phyloP scores from a whole-genome alignment of 2,888 invertebrate species.

The Aphrophora alni region DNA sequence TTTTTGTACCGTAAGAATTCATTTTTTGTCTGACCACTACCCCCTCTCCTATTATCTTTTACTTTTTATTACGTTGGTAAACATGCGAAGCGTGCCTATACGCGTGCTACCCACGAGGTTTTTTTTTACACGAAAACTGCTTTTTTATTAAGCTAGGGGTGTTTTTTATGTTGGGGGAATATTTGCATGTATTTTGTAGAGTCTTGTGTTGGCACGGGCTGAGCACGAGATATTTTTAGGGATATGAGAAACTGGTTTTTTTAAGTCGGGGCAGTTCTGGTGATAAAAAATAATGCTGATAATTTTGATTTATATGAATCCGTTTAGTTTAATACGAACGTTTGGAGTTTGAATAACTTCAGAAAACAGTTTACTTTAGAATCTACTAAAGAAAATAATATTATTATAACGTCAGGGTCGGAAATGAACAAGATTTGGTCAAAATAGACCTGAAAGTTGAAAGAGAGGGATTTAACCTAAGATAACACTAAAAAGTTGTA shows the following conservation, averaged over 20 bases:
- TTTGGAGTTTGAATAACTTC: no score
- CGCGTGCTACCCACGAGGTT: not conserved
- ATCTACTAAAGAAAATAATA: no score
- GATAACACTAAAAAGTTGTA: no score
- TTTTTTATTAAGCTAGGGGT: constrained; percentile 36
- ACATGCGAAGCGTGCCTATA: not conserved
- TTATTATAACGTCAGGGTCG: no score
- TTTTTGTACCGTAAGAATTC: constrained; percentile 1
- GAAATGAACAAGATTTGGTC: no score
- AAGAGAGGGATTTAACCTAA: no score
- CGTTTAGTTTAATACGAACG: no score
- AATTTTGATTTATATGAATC: no score
- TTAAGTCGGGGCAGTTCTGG: not conserved
- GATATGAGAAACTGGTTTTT: not conserved
- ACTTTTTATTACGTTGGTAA: not conserved
- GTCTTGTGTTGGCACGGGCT: not conserved
- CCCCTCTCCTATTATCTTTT: not conserved
- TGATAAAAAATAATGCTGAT: no score
- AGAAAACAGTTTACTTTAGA: no score
- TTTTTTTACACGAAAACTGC: not conserved
- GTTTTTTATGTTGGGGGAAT: constrained; percentile 27
- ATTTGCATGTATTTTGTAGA: constrained; percentile 32
- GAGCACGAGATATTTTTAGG: not conserved
- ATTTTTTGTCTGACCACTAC: not conserved
- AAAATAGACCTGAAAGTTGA: no score